These are phyloP conservation scores for Drosophila flavopinicola DNA, from an alignment of 2,888 invertebrate species.

Conservation along the genomic window DNA sequence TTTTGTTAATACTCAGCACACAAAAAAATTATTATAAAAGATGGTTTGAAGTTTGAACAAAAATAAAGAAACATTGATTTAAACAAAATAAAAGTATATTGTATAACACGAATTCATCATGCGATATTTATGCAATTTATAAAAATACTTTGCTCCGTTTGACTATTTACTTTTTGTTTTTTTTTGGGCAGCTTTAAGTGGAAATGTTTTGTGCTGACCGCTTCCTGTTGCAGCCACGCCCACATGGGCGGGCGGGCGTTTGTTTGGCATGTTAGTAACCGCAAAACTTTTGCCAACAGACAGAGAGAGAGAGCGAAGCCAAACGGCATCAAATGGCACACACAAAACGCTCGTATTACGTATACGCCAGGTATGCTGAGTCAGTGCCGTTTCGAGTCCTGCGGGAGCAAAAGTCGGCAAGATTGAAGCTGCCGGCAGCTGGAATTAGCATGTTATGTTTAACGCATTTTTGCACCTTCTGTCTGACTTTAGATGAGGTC, in stretches of 20 bases:
- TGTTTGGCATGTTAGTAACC: slow-evolving; percentile 23
- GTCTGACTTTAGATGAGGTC: slow-evolving; percentile 34
- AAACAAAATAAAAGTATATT: too few species aligned
- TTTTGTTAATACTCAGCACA: too few species aligned
- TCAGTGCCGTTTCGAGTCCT: too few species aligned
- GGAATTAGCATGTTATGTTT: slow-evolving; percentile 80
- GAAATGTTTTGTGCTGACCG: slow-evolving; percentile 11
- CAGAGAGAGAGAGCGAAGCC: slow-evolving; percentile 32
- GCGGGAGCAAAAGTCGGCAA: slow-evolving; percentile 23
- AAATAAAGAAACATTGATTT: too few species aligned
- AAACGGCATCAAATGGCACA: slow-evolving; percentile 64
- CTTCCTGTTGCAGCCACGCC: too few species aligned
- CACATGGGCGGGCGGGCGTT: too few species aligned
- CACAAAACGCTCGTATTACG: slow-evolving; percentile 74
- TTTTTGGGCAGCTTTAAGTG: background rate
- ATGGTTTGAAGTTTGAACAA: too few species aligned
- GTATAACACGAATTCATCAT: too few species aligned
- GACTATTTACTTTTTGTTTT: too few species aligned
- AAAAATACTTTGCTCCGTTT: background rate
- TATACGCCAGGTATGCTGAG: slow-evolving; percentile 29
- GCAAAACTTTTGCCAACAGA: slow-evolving; percentile 51
- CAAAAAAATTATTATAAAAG: too few species aligned
- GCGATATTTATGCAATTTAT: too few species aligned
- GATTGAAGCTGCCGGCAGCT: slow-evolving; percentile 73
- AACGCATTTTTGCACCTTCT: slow-evolving; percentile 81